Evolutionary conservation across 2,113 vertebrate genomes (phyloP), one percentile per base, ranked within the genome.

Genomic region (Hyperoodon ampullatus): DNA sequence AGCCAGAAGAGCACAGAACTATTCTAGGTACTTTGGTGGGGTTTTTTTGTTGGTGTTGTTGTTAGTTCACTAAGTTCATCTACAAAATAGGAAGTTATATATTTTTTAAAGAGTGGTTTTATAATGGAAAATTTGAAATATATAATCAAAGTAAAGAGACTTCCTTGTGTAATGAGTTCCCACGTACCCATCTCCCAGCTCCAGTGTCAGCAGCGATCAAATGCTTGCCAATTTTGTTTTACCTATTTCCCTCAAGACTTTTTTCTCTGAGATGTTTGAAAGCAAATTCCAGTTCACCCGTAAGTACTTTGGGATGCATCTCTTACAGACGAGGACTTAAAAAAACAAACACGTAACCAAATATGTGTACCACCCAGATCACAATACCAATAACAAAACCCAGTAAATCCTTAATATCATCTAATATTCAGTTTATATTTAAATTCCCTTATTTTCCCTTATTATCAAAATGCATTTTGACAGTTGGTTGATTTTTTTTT

Each of bases 51-150:
- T 5, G 50, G 53, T 6, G 53, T 0, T 53, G 53, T 60, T 82
- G 74, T 71, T 60, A 60, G n/a, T 96, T 94, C 24, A 65, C 93
- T 83, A 89, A 60, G 30, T 77, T 90, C 24, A 19, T 61, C 77
- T 94, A 21, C 84, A 91, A 91, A 85, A 77, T 4, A 88, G 81
- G 39, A 77, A 88, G 24, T 77, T 75, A 44, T 39, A 86, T 80
- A 87, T 94, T 96, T 96, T 72, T 15, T 66, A 88, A 94, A 96
- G 77, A 85, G 75, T 80, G 35, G 53, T 74, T 97, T 82, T 95
- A 75, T 89, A 65, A 80, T 92, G 60, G 81, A 96, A 96, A 78
- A 50, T 85, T 85, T 88, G 74, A 87, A 75, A 63, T 39, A 63
- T 39, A 61, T 93, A 66, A 88, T 96, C 63, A 88, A 88, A 93